phyloP scores from a whole-genome alignment of 2,888 invertebrate species.

The Caenorhabditis drosophilae region DNA sequence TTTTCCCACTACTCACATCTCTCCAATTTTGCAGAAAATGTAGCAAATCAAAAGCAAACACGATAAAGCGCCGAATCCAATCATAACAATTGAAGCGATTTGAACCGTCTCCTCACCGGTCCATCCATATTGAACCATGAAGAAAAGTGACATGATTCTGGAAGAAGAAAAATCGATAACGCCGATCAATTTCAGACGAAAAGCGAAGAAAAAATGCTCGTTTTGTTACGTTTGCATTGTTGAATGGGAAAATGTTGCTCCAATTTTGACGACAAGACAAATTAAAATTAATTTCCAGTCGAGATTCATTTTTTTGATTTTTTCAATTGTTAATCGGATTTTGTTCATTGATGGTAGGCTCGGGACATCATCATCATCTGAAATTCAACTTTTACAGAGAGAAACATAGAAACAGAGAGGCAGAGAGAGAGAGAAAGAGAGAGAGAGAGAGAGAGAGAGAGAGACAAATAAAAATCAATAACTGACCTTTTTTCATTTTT shows the following conservation, averaged over 20 bases:
- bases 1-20: conserved; percentile 25
- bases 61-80: conserved; percentile 23
- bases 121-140: conserved; percentile 43
- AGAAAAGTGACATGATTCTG: conserved; percentile 32
- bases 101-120: conserved; percentile 32
- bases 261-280: conserved; percentile 28
- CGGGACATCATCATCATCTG: too few relatives aligned
- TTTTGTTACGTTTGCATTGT: conserved; percentile 26
- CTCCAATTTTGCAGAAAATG: conserved; percentile 31
- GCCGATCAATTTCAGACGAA: background rate
- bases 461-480: too few relatives aligned
- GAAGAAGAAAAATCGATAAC: background rate
- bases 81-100: conserved; percentile 23
- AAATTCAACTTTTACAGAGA: too few relatives aligned
- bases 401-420: too few relatives aligned
- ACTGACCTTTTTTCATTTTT: too few relatives aligned
- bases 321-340: too few relatives aligned
- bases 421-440: too few relatives aligned
- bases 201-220: too few relatives aligned
- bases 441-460: too few relatives aligned
- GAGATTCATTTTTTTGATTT: background rate
- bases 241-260: conserved; percentile 32
- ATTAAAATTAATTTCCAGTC: conserved; percentile 27
- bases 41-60: conserved; percentile 21
- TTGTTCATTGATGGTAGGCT: too few relatives aligned